Percentiles rank a stretch among this genome's conserved stretches.
phyloP scores from a whole-genome alignment of 2,113 vertebrate genomes.

The Dolichotis patagonum region DNA sequence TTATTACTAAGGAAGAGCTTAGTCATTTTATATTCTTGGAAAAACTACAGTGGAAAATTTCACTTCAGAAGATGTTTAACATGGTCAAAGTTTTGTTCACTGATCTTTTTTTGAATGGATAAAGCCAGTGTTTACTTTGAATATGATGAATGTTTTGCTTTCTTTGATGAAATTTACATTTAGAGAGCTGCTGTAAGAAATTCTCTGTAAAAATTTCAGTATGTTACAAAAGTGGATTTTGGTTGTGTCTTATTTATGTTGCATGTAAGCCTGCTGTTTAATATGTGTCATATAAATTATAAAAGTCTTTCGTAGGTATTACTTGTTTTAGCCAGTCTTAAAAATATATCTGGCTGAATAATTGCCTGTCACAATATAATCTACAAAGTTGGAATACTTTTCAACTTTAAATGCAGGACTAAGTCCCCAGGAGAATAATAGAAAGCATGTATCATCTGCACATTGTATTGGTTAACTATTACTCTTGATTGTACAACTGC shows the following conservation, averaged over 20 bases:
- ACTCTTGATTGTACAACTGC: not conserved
- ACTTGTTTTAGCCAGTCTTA: conserved; percentile 71
- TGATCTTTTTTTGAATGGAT: conserved; percentile 55
- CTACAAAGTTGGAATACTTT: conserved; percentile 59
- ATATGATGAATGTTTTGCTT: conserved; percentile 68
- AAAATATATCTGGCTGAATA: conserved; percentile 67
- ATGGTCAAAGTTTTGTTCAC: conserved; percentile 58
- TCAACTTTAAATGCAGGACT: conserved; percentile 57
- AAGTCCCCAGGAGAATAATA: conserved; percentile 51
- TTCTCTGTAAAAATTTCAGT: conserved; percentile 8
- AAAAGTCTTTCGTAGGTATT: conserved; percentile 60
- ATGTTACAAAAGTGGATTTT: conserved; percentile 64
- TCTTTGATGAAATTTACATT: conserved; percentile 59
- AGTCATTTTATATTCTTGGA: conserved; percentile 61
- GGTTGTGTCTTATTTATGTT: conserved; percentile 60
- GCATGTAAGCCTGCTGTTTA: conserved; percentile 24
- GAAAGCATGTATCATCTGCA: conserved; percentile 53
- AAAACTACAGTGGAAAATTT: conserved; percentile 51
- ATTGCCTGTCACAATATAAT: conserved; percentile 49
- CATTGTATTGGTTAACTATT: conserved; percentile 58
- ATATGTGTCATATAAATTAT: conserved; percentile 68
- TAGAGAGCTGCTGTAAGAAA: conserved; percentile 56
- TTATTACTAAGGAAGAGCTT: conserved; percentile 22
- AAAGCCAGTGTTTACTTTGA: conserved; percentile 48
- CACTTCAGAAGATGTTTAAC: conserved; percentile 51